Evolutionary conservation across 2,888 invertebrate species (phyloP).

Genomic region (Taphrorychus bicolor): DNA sequence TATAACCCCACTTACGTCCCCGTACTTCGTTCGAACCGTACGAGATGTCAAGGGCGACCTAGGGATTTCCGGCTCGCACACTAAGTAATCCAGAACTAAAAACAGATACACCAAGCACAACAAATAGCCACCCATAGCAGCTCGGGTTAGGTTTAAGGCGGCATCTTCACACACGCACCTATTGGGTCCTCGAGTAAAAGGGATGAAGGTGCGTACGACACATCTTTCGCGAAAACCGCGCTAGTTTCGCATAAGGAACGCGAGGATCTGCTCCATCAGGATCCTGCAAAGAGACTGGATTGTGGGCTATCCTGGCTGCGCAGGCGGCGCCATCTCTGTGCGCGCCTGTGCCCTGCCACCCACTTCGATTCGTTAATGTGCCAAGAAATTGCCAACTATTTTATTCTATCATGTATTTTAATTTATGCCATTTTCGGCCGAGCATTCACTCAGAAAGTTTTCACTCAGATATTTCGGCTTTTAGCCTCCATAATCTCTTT

Average conservation of each 20-base stretch:
- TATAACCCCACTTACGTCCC: conserved; percentile 85
- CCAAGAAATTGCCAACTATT: conserved; percentile 50
- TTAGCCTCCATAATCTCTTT: conserved; percentile 22
- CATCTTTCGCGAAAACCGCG: conserved; percentile 21
- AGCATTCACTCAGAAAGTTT: too few species aligned
- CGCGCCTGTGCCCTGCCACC: conserved; percentile 58
- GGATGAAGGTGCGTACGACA: too few species aligned
- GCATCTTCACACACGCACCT: conserved; percentile 25
- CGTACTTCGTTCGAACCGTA: conserved; percentile 87
- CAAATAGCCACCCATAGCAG: conserved; percentile 27
- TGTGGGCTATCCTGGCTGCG: conserved; percentile 62
- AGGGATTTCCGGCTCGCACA: conserved; percentile 50
- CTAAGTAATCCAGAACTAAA: conserved; percentile 40
- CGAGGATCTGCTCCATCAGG: conserved; percentile 38
- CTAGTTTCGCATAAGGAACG: conserved; percentile 18
- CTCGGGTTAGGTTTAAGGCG: conserved; percentile 17
- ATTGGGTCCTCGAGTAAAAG: not conserved
- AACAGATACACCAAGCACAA: conserved; percentile 34
- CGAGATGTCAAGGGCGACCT: conserved; percentile 73
- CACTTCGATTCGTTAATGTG: conserved; percentile 59
- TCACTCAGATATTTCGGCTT: not conserved
- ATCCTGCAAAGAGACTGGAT: conserved; percentile 57
- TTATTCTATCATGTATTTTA: conserved; percentile 45
- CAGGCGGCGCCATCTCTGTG: conserved; percentile 60
- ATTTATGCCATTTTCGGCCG: conserved; percentile 34